These are phyloP conservation scores for Halesus radiatus DNA, from an alignment of 1,140 invertebrate genomes.

Conservation along the genomic window DNA sequence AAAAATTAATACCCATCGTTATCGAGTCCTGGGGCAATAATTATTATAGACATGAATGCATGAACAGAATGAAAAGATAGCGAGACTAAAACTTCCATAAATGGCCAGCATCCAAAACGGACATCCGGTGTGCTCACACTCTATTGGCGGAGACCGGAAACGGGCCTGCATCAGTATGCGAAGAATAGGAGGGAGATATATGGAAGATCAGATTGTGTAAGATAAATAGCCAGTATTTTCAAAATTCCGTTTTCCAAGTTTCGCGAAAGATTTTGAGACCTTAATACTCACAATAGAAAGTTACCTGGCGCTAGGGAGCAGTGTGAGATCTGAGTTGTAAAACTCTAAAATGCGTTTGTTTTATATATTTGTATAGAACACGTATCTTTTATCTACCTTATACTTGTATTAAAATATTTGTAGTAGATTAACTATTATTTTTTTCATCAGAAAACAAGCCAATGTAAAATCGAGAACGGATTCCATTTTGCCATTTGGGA, in stretches of 20 bases:
- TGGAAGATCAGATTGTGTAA: conserved; percentile 21
- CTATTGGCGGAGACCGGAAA: conserved; percentile 18
- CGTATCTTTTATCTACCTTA: too few species aligned
- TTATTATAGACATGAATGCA: background rate
- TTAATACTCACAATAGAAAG: too few species aligned
- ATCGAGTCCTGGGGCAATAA: conserved; percentile 8
- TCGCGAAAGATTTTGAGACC: too few species aligned
- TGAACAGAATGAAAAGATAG: conserved; percentile 7
- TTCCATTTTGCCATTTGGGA: too few species aligned
- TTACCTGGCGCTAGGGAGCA: too few species aligned
- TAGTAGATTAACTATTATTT: too few species aligned
- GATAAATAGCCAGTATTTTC: background rate
- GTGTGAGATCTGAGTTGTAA: too few species aligned
- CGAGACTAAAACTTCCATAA: conserved; percentile 1
- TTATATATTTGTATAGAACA: too few species aligned
- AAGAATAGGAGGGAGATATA: background rate
- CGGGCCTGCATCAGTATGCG: conserved; percentile 24
- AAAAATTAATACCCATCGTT: background rate
- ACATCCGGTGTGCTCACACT: conserved; percentile 25
- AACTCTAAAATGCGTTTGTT: too few species aligned
- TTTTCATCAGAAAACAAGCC: too few species aligned
- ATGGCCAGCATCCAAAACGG: conserved; percentile 18
- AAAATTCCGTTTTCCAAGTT: background rate
- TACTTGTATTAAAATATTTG: too few species aligned
- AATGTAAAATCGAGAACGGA: too few species aligned